These are phyloP conservation scores for Orthosia cruda DNA, from an alignment of 2,888 invertebrate species.

Conservation along the genomic window DNA sequence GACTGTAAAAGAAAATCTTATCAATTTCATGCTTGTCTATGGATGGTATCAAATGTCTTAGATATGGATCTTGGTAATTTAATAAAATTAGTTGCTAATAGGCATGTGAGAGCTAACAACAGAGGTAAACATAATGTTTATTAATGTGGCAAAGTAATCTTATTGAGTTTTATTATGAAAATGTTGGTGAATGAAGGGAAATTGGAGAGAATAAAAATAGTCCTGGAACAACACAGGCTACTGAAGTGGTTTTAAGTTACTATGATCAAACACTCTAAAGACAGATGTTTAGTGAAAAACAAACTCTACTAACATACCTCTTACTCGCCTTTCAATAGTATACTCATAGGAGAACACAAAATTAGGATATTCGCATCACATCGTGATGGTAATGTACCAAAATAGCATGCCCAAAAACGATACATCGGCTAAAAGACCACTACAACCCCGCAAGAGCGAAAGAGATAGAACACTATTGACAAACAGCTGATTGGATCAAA, in stretches of 20 bases:
- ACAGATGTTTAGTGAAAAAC: constrained; percentile 6
- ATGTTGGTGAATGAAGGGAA: constrained; percentile 1
- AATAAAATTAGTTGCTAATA: not conserved
- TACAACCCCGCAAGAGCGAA: constrained; percentile 77
- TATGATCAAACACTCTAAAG: constrained; percentile 4
- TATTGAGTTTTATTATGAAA: not conserved
- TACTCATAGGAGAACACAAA: constrained; percentile 84
- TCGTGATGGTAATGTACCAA: constrained; percentile 91
- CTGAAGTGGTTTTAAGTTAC: constrained; percentile 39
- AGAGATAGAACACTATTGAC: constrained; percentile 86
- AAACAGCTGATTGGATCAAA: constrained; percentile 90
- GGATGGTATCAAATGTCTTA: constrained; percentile 43
- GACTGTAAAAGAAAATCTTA: constrained; percentile 71
- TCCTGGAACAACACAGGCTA: constrained; percentile 59
- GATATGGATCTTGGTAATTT: not conserved
- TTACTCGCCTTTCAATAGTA: constrained; percentile 77
- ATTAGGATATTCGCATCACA: constrained; percentile 88
- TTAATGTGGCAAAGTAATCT: not conserved
- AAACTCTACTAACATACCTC: constrained; percentile 77
- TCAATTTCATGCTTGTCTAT: constrained; percentile 16
- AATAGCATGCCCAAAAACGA: constrained; percentile 91
- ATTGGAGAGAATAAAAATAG: constrained; percentile 52
- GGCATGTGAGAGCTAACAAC: not conserved
- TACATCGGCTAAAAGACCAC: constrained; percentile 84
- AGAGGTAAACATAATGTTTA: constrained; percentile 8